Conservation (phyloP, 2,113 vertebrate genomes). For the Ammospiza nelsoni region DNA sequence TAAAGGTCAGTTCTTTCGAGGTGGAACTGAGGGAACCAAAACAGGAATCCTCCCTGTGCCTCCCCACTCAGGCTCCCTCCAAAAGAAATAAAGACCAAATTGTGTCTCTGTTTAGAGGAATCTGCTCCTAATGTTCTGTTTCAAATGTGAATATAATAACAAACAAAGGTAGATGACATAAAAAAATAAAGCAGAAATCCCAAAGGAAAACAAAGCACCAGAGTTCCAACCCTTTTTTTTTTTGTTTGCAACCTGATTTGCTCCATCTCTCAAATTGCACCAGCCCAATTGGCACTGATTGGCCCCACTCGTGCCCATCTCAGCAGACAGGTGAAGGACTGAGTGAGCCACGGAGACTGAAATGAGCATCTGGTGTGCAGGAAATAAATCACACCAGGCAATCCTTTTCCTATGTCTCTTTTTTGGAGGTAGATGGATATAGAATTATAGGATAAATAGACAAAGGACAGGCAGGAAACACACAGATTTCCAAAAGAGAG, state of each 20-base stretch:
- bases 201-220: neutral
- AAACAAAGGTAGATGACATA: neutral
- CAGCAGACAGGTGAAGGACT: neutral
- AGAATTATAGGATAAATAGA: neutral
- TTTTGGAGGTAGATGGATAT: neutral
- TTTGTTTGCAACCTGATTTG: neutral
- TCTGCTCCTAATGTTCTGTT: neutral
- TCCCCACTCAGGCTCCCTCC: neutral
- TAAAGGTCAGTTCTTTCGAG: slow-evolving; percentile 52
- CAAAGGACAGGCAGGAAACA: neutral
- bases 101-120: neutral
- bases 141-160: neutral
- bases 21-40: slow-evolving; percentile 15
- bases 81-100: neutral
- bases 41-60: neutral
- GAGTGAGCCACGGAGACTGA: slow-evolving; percentile 17
- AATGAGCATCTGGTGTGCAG: slow-evolving; percentile 7
- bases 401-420: neutral
- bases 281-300: neutral
- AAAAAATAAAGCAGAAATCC: neutral
- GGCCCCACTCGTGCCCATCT: neutral
- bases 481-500: neutral
- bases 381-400: neutral
- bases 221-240: neutral
- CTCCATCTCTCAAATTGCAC: neutral